A percentile compares a stretch with the other conserved stretches of the same genome.
These are phyloP conservation scores for Mastacembelus armatus DNA, from an alignment of 2,797 vertebrate species.

Conservation along the genomic window DNA sequence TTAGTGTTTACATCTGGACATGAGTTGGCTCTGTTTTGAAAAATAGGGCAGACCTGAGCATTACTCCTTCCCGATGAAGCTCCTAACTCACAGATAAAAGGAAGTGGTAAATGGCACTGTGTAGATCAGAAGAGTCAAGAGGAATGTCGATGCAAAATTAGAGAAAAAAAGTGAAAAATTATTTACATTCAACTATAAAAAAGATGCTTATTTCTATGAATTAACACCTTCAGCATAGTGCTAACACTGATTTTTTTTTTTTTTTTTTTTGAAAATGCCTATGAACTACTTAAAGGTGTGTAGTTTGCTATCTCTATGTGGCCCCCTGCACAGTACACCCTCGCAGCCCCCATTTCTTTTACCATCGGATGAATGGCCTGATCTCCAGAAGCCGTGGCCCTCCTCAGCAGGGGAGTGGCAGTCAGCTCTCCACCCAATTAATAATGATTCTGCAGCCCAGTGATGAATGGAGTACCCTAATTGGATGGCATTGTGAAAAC, in stretches of 20 bases:
- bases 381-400: conserved; percentile 70
- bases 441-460: conserved; percentile 83
- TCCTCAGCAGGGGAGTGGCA: conserved; percentile 82
- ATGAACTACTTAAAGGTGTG: conserved; percentile 45
- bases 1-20: too few species aligned
- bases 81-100: neutral
- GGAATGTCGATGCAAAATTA: neutral
- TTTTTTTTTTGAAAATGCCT: neutral
- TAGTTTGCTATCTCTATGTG: conserved; percentile 37
- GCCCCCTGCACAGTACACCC: conserved; percentile 40
- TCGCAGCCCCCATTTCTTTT: conserved; percentile 54
- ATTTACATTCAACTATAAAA: neutral
- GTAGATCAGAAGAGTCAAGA: neutral
- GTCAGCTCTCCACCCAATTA: conserved; percentile 84
- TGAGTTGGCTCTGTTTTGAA: too few species aligned
- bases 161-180: neutral
- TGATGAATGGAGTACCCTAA: conserved; percentile 87
- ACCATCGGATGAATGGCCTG: conserved; percentile 59
- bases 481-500: conserved; percentile 88
- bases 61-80: neutral
- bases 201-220: neutral
- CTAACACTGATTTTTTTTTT: neutral
- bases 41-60: too few species aligned
- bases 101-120: neutral
- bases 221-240: too few species aligned